Percentiles rank a stretch among this genome's conserved stretches.
Evolutionary conservation across 2,113 vertebrate species (phyloP).

Genomic region (Gnathonemus echidnorhynchus): DNA sequence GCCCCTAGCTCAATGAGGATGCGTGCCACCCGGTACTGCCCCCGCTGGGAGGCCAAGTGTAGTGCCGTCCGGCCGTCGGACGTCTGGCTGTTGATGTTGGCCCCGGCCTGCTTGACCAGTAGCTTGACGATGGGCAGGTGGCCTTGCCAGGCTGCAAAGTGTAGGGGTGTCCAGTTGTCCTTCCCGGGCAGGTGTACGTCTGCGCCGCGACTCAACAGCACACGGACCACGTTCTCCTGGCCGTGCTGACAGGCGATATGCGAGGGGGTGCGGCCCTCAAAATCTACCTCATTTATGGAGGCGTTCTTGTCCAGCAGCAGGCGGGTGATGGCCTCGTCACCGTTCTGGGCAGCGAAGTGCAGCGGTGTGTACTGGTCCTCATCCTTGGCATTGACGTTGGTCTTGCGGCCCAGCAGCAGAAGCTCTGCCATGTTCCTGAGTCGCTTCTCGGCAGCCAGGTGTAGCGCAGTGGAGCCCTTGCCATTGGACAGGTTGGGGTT

Average conservation of each 20-base stretch:
- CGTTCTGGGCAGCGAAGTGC: constrained; percentile 86
- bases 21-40: constrained; percentile 88
- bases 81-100: constrained; percentile 72
- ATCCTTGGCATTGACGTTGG: constrained; percentile 82
- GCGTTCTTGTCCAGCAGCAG: constrained; percentile 79
- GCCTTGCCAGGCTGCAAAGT: constrained; percentile 89
- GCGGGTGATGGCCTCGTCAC: constrained; percentile 79
- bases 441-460: constrained; percentile 78
- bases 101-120: constrained; percentile 76
- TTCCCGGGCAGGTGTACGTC: constrained; percentile 69
- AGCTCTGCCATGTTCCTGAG: constrained; percentile 75
- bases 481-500: constrained; percentile 77
- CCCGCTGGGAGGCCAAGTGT: constrained; percentile 85
- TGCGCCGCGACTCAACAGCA: constrained; percentile 75
- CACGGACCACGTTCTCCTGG: constrained; percentile 80
- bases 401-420: constrained; percentile 79
- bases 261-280: constrained; percentile 82
- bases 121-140: constrained; percentile 87
- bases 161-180: constrained; percentile 84
- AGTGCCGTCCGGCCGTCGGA: constrained; percentile 78
- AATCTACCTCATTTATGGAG: constrained; percentile 70
- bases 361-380: constrained; percentile 94
- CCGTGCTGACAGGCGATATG: constrained; percentile 93
- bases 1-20: constrained; percentile 80
- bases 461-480: constrained; percentile 80